Base-by-base conservation (phyloP, 2,797 vertebrate genomes). In the Anguilla megastoma region DNA sequence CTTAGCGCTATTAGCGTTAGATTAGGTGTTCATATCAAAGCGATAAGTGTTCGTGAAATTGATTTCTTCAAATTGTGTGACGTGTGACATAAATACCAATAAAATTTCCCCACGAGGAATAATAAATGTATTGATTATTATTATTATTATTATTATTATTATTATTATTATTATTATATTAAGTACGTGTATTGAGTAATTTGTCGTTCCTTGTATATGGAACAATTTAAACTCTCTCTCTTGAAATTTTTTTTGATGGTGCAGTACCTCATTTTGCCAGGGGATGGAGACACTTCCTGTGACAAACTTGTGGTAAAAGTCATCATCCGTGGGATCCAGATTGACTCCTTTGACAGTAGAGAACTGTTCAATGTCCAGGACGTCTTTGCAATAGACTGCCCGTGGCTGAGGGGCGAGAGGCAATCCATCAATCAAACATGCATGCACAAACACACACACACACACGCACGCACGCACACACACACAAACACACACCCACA, bases 211-310 rank as follows among this genome's bases (percentile, higher is more conserved):
- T 50, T 24, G 79, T 8, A 79, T 66, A 27, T n/a, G 63, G n/a
- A 24, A 24, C 63, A 36, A 33, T 10, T 30, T 74, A 33, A 18
- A 79, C 71, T 36, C 71, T 27, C 12, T 71, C 5, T 27, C 14
- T 10, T 9, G 14, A 79, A 79, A 4, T 18, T 3, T 36, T 41
- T 79, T 79, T 45, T 21, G 5, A 79, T 36, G 30, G 33, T 79
- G 92, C 91, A 93, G 92, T 97, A 98, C 98, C 98, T 98, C 97
- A 0, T 97, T 97, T 95, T 98, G 97, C 97, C 98, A 98, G 89
- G 98, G 97, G 95, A 98, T 98, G 95, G 97, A 96, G 95, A 98
- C 97, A 93, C 96, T 96, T 89, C 98, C 98, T 0, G 97, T 98
- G 87, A 96, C 97, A 95, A 98, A 98, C 92, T 97, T 97, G 90